These are phyloP conservation scores for Diabrotica balteata DNA, from an alignment of 2,888 invertebrate species.

Conservation along the genomic window DNA sequence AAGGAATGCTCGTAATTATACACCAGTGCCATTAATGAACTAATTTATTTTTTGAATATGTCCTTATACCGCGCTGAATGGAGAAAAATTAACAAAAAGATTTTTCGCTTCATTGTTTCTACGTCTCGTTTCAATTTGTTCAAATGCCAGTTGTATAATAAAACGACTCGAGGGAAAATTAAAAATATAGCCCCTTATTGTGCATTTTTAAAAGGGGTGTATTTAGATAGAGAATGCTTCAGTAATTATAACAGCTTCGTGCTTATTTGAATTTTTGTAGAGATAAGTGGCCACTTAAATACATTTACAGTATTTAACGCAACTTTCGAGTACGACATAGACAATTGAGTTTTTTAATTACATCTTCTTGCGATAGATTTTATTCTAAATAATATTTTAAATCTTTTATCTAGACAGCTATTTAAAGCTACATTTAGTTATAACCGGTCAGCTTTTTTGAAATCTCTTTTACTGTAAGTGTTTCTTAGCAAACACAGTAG, in stretches of 20 bases:
- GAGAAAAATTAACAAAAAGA: neutral
- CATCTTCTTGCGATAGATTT: no score
- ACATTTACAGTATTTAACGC: neutral
- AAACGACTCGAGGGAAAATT: neutral
- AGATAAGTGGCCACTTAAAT: neutral
- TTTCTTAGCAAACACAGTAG: no score
- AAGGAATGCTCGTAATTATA: no score
- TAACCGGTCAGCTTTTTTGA: no score
- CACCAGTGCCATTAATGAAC: neutral
- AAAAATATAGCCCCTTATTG: neutral
- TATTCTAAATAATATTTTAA: no score
- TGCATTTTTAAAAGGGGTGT: neutral
- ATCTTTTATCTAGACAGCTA: no score
- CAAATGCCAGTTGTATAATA: neutral
- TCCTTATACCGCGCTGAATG: neutral
- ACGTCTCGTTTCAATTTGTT: neutral
- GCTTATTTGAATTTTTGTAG: neutral
- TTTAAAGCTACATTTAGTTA: no score
- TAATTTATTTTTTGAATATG: slow-evolving; percentile 1
- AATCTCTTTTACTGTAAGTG: no score
- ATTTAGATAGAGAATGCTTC: neutral
- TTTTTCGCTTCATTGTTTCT: neutral
- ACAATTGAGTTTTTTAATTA: neutral
- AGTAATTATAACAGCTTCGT: neutral
- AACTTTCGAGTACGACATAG: neutral